A percentile compares a stretch with the other conserved stretches of the same genome.
Conservation (phyloP, 2,888 invertebrate species). For the Xylocampa areola region DNA sequence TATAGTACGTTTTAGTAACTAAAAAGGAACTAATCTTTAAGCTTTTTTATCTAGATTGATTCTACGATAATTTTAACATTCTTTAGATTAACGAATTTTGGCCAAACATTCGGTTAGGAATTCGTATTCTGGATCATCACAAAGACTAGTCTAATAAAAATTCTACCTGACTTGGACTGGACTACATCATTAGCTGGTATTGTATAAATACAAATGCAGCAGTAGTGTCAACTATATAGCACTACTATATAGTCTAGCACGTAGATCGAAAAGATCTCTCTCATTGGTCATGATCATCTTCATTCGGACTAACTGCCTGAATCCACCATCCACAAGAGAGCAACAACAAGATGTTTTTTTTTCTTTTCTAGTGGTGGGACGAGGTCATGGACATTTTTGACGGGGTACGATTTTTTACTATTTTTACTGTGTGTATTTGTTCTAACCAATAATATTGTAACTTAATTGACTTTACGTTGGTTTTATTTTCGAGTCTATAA, state of each 20-base stretch:
- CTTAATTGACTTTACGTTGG: constrained; percentile 13
- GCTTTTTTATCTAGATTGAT: too few species aligned
- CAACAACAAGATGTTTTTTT: constrained; percentile 81
- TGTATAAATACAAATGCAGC: not conserved
- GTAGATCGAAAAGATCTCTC: constrained; percentile 7
- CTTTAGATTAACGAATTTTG: too few species aligned
- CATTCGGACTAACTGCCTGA: constrained; percentile 48
- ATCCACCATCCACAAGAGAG: constrained; percentile 58
- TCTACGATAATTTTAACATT: too few species aligned
- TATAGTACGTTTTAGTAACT: too few species aligned
- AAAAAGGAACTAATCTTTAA: too few species aligned
- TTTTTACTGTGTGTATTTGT: constrained; percentile 77
- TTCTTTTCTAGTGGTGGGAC: constrained; percentile 98
- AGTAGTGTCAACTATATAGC: too few species aligned
- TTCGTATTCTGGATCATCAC: too few species aligned
- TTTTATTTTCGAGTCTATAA: constrained; percentile 11
- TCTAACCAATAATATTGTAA: constrained; percentile 65
- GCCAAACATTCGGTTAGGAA: too few species aligned
- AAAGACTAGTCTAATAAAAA: too few species aligned
- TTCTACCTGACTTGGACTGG: too few species aligned
- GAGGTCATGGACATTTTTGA: constrained; percentile 99
- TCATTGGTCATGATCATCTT: constrained; percentile 6
- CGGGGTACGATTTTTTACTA: constrained; percentile 94
- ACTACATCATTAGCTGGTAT: too few species aligned
- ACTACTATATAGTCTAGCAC: too few species aligned